Percentiles rank a stretch among this genome's conserved stretches.
Evolutionary conservation across 92 coral and sea anemone species (phyloP).

Genomic region (Umimayanthus chanpuru): DNA sequence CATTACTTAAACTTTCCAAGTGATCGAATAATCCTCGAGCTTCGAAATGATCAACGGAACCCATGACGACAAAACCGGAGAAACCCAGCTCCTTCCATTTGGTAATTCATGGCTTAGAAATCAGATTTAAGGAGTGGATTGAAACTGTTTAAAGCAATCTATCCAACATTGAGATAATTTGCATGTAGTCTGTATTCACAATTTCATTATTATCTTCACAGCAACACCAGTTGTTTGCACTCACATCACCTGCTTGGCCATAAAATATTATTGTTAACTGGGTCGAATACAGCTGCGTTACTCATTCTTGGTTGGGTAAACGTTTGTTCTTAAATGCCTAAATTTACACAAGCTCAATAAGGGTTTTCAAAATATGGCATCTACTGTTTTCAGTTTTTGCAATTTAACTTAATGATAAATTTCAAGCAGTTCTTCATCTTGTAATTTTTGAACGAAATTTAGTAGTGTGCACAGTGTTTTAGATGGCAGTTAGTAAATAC

Average conservation of each 20-base stretch:
- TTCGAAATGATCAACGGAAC: constrained; percentile 24
- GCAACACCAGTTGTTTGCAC: constrained; percentile 9
- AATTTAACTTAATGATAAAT: neutral
- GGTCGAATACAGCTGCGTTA: neutral
- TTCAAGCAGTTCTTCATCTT: neutral
- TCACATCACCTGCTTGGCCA: constrained; percentile 16
- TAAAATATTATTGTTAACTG: constrained; percentile 9
- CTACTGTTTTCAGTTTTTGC: neutral
- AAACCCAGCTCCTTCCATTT: neutral
- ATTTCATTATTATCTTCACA: constrained; percentile 28
- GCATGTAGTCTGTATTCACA: constrained; percentile 20
- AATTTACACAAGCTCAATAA: constrained; percentile 38
- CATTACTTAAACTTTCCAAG: constrained; percentile 33
- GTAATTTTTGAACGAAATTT: neutral
- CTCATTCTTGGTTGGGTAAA: neutral
- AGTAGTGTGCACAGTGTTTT: neutral
- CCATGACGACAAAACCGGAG: neutral
- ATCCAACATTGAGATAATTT: neutral
- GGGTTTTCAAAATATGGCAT: constrained; percentile 20
- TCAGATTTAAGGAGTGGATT: neutral
- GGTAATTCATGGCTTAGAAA: neutral
- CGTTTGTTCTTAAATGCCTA: constrained; percentile 25
- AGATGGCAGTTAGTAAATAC: too few species aligned
- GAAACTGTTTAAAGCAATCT: constrained; percentile 14
- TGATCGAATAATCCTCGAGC: constrained; percentile 2